These are phyloP conservation scores for Poeciliopsis paucimaculata DNA, from an alignment of 2,797 vertebrate genomes.

Conservation along the genomic window DNA sequence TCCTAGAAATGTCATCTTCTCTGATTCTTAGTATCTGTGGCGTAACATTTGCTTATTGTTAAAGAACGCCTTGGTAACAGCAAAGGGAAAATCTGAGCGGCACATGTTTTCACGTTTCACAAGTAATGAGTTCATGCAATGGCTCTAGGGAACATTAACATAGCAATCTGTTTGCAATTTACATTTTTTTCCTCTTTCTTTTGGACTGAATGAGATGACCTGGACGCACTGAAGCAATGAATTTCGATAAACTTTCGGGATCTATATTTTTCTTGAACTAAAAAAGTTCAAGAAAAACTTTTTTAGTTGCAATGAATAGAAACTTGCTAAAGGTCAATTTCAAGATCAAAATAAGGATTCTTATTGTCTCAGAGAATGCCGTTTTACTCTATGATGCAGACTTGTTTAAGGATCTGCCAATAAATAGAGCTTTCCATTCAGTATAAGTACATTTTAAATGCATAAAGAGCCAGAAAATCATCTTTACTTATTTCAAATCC, in stretches of 20 bases:
- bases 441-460: neutral
- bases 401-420: neutral
- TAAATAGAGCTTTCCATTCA: neutral
- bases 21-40: neutral
- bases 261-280: neutral
- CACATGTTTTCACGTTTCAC: conserved; percentile 17
- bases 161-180: conserved; percentile 17
- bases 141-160: conserved; percentile 19
- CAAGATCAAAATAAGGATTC: neutral
- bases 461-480: neutral
- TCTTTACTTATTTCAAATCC: neutral
- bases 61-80: neutral
- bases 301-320: neutral
- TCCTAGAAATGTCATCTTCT: neutral
- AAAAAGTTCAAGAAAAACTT: neutral
- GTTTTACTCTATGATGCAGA: neutral
- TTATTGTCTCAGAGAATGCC: neutral
- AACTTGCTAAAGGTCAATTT: rapidly evolving
- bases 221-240: conserved; percentile 19
- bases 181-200: neutral
- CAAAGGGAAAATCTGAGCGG: conserved; percentile 7
- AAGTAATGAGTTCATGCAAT: conserved; percentile 24
- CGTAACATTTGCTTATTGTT: neutral
- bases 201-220: conserved; percentile 19
- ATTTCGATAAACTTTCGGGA: conserved; percentile 3